These are phyloP conservation scores for Pachydiplax longipennis DNA, from an alignment of 2,888 invertebrate genomes.

Conservation along the genomic window DNA sequence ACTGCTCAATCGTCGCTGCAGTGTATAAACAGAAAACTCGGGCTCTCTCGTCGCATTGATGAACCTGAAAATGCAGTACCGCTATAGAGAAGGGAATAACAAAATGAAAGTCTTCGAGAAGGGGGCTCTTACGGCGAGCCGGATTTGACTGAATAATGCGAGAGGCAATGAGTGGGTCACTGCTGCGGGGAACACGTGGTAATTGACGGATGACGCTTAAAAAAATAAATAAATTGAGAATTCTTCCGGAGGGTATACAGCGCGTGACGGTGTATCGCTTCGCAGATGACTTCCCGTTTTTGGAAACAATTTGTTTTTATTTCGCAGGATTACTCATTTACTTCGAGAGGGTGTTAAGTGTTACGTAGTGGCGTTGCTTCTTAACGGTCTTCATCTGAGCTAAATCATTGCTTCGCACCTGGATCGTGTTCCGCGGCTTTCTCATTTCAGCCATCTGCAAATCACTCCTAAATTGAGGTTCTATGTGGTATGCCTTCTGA, in stretches of 20 bases:
- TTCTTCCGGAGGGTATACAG: not conserved
- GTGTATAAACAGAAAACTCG: no score
- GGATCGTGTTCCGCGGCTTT: no score
- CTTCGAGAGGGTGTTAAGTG: not conserved
- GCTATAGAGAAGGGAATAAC: no score
- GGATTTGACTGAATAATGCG: not conserved
- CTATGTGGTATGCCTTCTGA: no score
- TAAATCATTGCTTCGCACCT: not conserved
- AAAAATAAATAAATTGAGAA: not conserved
- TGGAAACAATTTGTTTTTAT: not conserved
- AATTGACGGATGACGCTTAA: not conserved
- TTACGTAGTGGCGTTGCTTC: not conserved
- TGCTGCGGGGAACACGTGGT: not conserved
- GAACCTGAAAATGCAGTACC: no score
- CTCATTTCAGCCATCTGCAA: no score
- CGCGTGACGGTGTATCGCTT: not conserved
- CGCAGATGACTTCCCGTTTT: not conserved
- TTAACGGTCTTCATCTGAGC: not conserved
- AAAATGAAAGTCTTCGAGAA: no score
- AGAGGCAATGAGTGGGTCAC: not conserved
- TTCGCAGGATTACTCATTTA: not conserved
- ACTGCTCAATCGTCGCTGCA: no score
- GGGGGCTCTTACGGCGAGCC: not conserved
- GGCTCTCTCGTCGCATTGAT: no score
- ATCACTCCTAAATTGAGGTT: no score